These are phyloP conservation scores for Stenoptilia bipunctidactyla DNA, from an alignment of 2,888 invertebrate species.

Conservation along the genomic window DNA sequence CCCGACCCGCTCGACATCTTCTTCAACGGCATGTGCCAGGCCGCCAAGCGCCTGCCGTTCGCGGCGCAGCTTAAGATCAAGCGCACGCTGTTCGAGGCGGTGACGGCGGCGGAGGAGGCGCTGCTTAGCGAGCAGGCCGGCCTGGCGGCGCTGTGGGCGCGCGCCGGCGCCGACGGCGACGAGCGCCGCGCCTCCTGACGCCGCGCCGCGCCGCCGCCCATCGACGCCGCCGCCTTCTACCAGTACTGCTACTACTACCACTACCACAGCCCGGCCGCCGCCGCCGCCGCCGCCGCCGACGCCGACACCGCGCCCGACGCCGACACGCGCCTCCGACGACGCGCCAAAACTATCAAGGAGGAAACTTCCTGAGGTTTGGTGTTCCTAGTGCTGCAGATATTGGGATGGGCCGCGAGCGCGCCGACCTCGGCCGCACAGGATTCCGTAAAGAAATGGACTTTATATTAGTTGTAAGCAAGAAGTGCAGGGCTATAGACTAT, in stretches of 20 bases:
- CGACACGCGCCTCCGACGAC: no score
- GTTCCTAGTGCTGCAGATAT: no score
- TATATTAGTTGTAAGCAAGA: no score
- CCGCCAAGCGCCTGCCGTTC: conserved; percentile 52
- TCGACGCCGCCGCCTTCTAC: conserved; percentile 11
- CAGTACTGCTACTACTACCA: conserved; percentile 13
- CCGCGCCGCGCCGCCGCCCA: conserved; percentile 10
- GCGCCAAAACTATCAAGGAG: no score
- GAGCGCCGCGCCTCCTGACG: conserved; percentile 34
- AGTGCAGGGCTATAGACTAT: no score
- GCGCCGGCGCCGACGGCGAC: conserved; percentile 24
- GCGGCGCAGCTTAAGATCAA: conserved; percentile 54
- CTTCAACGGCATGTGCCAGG: conserved; percentile 62
- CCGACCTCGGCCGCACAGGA: no score
- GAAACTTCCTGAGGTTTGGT: no score
- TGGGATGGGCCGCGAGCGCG: no score
- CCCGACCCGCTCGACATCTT: conserved; percentile 55
- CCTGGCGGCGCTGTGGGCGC: conserved; percentile 52
- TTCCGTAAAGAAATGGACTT: no score
- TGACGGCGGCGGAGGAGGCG: conserved; percentile 51
- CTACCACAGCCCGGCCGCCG: conserved; percentile 7
- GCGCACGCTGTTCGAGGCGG: conserved; percentile 45
- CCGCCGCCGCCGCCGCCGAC: neutral
- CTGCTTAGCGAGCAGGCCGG: conserved; percentile 51
- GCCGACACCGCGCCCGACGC: neutral